phyloP scores from a whole-genome alignment of 2,888 invertebrate genomes.

The Flexamia atlantica region DNA sequence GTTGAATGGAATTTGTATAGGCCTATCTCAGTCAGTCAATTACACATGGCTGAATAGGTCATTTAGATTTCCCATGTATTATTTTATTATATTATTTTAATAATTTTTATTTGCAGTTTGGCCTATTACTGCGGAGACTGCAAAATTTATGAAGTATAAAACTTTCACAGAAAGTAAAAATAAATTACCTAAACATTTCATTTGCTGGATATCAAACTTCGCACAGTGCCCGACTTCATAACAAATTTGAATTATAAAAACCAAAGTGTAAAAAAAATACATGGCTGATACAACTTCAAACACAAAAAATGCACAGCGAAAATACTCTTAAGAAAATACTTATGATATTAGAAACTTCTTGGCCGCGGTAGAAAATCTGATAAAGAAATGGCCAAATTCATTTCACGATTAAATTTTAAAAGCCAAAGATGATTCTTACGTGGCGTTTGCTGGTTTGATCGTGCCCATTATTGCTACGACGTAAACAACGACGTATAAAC shows the following conservation, averaged over 20 bases:
- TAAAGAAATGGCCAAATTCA: not conserved
- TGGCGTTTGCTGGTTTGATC: not conserved
- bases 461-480: too few species aligned
- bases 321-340: not conserved
- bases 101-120: too few species aligned
- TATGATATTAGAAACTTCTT: constrained; percentile 1
- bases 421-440: not conserved
- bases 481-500: too few species aligned
- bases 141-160: too few species aligned
- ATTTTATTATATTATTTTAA: too few species aligned
- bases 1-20: too few species aligned
- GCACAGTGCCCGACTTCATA: not conserved
- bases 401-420: not conserved
- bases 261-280: not conserved
- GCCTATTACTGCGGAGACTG: too few species aligned
- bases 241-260: constrained; percentile 5
- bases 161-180: too few species aligned
- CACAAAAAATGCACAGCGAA: not conserved
- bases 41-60: too few species aligned
- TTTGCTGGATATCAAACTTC: constrained; percentile 38
- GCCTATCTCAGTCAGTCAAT: too few species aligned
- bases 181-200: constrained; percentile 56
- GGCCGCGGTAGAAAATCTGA: not conserved
- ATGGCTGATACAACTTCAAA: not conserved
- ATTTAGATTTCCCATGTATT: too few species aligned